Evolutionary conservation across 2,113 vertebrate genomes (phyloP).

Genomic region (Ceyx melanurus): DNA sequence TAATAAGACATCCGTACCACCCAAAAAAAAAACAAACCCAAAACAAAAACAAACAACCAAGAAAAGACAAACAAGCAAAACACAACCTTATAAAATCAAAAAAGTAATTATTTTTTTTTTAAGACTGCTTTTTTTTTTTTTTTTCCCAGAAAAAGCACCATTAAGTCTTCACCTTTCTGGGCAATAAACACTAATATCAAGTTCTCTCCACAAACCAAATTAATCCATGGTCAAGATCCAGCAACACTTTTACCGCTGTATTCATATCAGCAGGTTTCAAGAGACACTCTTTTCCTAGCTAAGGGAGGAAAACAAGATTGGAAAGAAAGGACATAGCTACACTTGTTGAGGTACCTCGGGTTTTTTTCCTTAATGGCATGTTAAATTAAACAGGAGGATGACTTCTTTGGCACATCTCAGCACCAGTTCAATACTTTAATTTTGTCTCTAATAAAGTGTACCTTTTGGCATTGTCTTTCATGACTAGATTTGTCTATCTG

Average conservation of each 20-base stretch:
- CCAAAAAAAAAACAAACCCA: background rate
- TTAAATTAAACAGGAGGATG: background rate
- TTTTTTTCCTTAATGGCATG: too few relatives aligned
- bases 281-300: rapidly evolving
- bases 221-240: background rate
- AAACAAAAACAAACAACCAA: background rate
- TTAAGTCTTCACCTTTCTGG: background rate
- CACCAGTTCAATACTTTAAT: background rate
- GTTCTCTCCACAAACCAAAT: background rate
- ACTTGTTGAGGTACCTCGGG: background rate
- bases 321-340: background rate
- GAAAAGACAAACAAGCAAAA: background rate
- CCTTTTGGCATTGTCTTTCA: background rate
- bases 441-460: background rate
- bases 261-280: background rate
- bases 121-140: background rate
- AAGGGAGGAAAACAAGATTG: background rate
- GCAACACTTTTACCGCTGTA: background rate
- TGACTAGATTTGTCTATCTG: background rate
- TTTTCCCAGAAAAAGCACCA: background rate
- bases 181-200: background rate
- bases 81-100: background rate
- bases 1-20: background rate
- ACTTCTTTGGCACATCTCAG: background rate
- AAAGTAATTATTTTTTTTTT: background rate